Evolutionary conservation across 2,797 vertebrate genomes (phyloP).

Genomic region (Chaetodon trifasciatus): DNA sequence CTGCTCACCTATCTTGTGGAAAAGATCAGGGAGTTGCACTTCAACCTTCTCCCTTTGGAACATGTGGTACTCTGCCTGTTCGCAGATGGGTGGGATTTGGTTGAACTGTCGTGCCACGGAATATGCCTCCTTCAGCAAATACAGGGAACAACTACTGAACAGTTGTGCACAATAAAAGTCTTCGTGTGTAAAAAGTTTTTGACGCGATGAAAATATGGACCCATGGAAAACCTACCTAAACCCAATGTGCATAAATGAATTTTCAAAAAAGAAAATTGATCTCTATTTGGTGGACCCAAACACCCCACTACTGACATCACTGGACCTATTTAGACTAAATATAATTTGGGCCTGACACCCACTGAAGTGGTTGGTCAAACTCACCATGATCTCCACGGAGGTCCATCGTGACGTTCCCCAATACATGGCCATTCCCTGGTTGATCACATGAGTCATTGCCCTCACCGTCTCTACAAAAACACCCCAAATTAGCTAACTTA

Average conservation of each 20-base stretch:
- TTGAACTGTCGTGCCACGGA: constrained; percentile 95
- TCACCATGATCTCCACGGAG: constrained; percentile 97
- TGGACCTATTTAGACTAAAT: neutral
- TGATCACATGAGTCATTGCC: constrained; percentile 96
- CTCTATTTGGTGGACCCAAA: neutral
- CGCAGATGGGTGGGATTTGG: constrained; percentile 94
- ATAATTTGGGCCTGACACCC: neutral
- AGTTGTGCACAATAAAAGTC: neutral
- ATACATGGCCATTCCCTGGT: constrained; percentile 98
- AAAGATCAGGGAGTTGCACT: constrained; percentile 94
- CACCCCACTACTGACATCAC: neutral
- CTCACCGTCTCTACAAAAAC: constrained; percentile 90
- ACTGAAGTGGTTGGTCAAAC: neutral
- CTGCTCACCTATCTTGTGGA: constrained; percentile 93
- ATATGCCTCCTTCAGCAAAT: constrained; percentile 89
- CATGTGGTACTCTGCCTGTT: constrained; percentile 96
- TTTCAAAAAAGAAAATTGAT: neutral
- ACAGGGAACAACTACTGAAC: neutral
- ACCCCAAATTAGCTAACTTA: neutral
- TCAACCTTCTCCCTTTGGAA: constrained; percentile 96
- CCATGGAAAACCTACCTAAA: neutral
- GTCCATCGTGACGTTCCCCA: constrained; percentile 97
- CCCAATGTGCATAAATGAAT: neutral
- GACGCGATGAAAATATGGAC: neutral
- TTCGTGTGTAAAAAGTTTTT: neutral